These are phyloP conservation scores for Neosalanx taihuensis DNA, from an alignment of 2,797 vertebrate species.

Conservation along the genomic window DNA sequence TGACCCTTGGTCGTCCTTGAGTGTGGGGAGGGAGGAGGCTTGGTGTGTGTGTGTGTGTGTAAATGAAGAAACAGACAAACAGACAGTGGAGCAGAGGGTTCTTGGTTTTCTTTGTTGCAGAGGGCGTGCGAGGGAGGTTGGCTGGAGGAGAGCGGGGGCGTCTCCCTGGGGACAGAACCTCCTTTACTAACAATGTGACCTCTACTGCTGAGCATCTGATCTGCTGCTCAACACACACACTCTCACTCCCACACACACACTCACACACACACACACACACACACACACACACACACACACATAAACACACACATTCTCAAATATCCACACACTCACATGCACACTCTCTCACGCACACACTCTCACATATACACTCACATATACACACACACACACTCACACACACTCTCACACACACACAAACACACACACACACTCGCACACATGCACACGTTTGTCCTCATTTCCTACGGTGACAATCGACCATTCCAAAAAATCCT, in stretches of 20 bases:
- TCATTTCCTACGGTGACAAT: no score
- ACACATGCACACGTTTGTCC: neutral
- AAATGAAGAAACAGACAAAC: neutral
- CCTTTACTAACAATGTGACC: slow-evolving; percentile 35
- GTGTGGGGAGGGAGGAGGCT: neutral
- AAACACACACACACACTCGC: no score
- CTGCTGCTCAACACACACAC: neutral
- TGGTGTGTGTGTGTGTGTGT: slow-evolving; percentile 11
- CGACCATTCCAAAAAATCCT: no score
- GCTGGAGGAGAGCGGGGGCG: slow-evolving; percentile 31
- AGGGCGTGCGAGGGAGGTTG: slow-evolving; percentile 22
- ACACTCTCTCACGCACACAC: no score
- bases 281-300: neutral
- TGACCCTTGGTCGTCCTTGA: neutral
- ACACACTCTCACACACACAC: neutral
- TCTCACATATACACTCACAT: no score
- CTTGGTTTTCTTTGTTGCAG: slow-evolving; percentile 48
- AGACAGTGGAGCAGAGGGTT: neutral
- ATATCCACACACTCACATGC: no score
- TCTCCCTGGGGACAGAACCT: slow-evolving; percentile 44
- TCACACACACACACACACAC: slow-evolving; percentile 6
- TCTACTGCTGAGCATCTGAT: neutral
- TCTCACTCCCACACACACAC: neutral
- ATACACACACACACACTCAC: no score
- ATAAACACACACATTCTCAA: no score